Evolutionary conservation across 2,888 invertebrate genomes (phyloP).

Genomic region (Diaperis boleti): DNA sequence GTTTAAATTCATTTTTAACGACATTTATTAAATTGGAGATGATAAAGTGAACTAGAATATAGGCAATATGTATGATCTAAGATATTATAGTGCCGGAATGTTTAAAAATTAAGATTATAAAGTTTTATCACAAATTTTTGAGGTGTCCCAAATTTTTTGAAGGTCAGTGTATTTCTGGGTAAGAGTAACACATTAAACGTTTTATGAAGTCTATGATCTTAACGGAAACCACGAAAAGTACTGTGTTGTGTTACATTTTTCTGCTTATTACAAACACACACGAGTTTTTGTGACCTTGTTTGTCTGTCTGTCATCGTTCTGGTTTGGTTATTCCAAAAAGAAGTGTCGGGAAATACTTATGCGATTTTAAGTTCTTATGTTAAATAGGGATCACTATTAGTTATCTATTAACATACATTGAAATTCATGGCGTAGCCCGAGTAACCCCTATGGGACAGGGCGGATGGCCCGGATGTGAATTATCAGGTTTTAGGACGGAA

Average conservation of each 20-base stretch:
- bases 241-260: conserved; percentile 25
- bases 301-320: conserved; percentile 16
- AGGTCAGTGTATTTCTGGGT: conserved; percentile 23
- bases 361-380: conserved; percentile 23
- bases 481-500: no score
- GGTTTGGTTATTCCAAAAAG: conserved; percentile 29
- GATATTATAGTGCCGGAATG: no score
- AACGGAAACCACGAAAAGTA: conserved; percentile 34
- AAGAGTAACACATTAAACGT: conserved; percentile 8
- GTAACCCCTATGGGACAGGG: conserved; percentile 15
- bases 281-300: conserved; percentile 24
- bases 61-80: no score
- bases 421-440: background rate
- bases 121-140: no score
- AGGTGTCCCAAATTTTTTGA: no score
- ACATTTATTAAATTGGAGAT: no score
- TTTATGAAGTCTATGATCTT: conserved; percentile 22
- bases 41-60: no score
- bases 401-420: background rate
- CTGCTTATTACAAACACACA: conserved; percentile 19
- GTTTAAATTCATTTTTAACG: no score
- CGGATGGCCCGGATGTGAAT: no score
- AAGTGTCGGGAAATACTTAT: conserved; percentile 27
- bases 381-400: conserved; percentile 2
- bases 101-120: no score